Evolutionary conservation across 2,888 invertebrate genomes (phyloP).

Genomic region (Oscheius sp.): DNA sequence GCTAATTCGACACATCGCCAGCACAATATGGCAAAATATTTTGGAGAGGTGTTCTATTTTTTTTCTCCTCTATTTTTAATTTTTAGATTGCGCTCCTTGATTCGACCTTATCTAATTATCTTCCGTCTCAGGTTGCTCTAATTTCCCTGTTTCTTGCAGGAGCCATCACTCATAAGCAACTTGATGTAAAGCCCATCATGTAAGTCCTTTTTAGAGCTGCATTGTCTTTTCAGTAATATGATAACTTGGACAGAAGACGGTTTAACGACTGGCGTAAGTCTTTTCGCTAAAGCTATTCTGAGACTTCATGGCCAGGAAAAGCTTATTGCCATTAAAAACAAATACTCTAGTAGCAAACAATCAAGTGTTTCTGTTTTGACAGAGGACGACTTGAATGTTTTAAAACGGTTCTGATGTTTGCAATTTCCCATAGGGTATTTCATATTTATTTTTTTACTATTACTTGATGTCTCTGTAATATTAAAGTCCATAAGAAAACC

Average conservation of each 20-base stretch:
- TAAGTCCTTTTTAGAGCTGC: slow-evolving; percentile 16
- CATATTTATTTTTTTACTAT: neutral
- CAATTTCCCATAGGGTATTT: neutral
- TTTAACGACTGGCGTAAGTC: neutral
- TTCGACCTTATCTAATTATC: slow-evolving; percentile 80
- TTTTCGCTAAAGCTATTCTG: neutral
- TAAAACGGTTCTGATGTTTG: neutral
- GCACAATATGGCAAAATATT: slow-evolving; percentile 87
- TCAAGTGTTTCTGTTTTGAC: neutral
- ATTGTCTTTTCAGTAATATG: neutral
- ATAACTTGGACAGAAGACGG: neutral
- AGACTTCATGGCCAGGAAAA: slow-evolving; percentile 12
- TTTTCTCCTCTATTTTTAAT: slow-evolving; percentile 78
- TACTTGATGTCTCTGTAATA: slow-evolving; percentile 6
- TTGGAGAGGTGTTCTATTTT: slow-evolving; percentile 78
- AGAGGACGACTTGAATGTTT: neutral
- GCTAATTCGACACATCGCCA: slow-evolving; percentile 73
- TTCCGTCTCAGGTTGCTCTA: slow-evolving; percentile 85
- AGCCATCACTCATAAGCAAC: neutral
- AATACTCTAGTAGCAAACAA: slow-evolving; percentile 3
- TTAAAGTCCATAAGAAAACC: too few relatives aligned
- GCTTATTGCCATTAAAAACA: slow-evolving; percentile 10
- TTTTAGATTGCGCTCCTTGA: slow-evolving; percentile 76
- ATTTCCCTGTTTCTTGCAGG: slow-evolving; percentile 81
- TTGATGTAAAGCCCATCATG: neutral